Base-by-base conservation (phyloP, 1,140 invertebrate genomes). In the Drosophila gunungcola region DNA sequence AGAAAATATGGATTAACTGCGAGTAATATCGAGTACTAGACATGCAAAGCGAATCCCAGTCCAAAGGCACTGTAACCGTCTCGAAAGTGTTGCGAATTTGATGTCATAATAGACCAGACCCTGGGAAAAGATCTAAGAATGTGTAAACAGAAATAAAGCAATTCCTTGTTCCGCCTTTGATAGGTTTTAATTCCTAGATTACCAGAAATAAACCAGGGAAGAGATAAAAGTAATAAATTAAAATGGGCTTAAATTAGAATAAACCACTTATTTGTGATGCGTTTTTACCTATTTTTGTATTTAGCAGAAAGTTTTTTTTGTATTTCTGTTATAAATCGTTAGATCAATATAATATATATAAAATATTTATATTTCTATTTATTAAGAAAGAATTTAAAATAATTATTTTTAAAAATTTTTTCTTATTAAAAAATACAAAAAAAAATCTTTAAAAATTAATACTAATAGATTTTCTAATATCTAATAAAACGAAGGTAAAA, bases 1-100 rank as follows among this genome's bases (percentile, higher is more conserved):
- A 32, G 29, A 13, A 38, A 53, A 52, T 52, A 68, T 68, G 46
- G 41, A 65, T 75, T 54, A 77, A 56, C 56, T 76, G 32, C 57
- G 9, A 11, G 48, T 32, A 73, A 73, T 73, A 70, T 39, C 27
- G 52, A 11, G 54, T 45, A 41, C 3, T 13, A 1, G 13, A 21
- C 7, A 21, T 10, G 7, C 48, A 7, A 48, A 48, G 27, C 43
- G 25, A 48, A 2, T 48, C 25, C 6, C 38, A 62, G 25, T 16
- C 60, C 12, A 57, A 7, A 41, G 34, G 11, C 43, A 12, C 25
- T 16, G 57, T 42, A 51, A 3, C 5, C 36, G 32, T 10, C 41
- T 38, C 41, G 73, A 75, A 75, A 75, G 73, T 75, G 73, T 75
- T 48, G 61, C 72, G 29, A 75, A 75, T 75, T 53, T n/a, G 36